Percentiles rank a stretch among this genome's conserved stretches.
Conservation (phyloP, 2,113 vertebrate species). For the Hippoglossus stenolepis region DNA sequence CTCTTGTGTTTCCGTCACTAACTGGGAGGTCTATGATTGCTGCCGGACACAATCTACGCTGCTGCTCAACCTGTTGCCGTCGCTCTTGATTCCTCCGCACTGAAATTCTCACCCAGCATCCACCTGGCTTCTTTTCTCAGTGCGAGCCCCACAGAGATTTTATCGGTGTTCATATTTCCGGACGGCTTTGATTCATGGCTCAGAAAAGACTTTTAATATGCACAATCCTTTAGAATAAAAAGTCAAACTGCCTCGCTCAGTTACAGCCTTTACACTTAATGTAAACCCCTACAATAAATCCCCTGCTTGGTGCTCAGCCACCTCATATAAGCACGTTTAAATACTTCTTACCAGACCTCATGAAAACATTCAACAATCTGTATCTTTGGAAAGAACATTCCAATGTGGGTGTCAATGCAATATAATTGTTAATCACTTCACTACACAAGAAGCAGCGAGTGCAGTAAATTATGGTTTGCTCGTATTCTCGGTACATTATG, state of each 20-base stretch:
- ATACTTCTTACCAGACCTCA: background rate
- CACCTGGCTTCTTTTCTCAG: conserved; percentile 4
- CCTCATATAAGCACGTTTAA: no score
- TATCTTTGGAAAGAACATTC: conserved; percentile 1
- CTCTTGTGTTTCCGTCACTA: no score
- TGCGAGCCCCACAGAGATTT: background rate
- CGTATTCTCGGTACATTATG: background rate
- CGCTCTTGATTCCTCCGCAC: background rate
- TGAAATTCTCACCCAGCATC: background rate
- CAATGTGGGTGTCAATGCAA: background rate
- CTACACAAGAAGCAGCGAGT: background rate
- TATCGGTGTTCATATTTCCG: background rate
- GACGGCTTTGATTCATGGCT: no score
- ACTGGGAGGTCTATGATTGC: conserved; percentile 3
- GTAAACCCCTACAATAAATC: background rate
- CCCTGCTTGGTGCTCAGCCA: no score
- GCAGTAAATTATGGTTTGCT: conserved; percentile 8
- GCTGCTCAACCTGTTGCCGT: conserved; percentile 4
- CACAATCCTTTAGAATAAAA: background rate
- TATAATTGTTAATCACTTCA: conserved; percentile 20
- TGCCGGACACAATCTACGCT: background rate
- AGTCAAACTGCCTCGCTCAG: background rate
- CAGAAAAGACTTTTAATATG: background rate
- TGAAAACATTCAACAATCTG: background rate
- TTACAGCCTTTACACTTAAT: background rate